Base-by-base conservation (phyloP, 2,888 invertebrate genomes). In the Hyposoter didymator region DNA sequence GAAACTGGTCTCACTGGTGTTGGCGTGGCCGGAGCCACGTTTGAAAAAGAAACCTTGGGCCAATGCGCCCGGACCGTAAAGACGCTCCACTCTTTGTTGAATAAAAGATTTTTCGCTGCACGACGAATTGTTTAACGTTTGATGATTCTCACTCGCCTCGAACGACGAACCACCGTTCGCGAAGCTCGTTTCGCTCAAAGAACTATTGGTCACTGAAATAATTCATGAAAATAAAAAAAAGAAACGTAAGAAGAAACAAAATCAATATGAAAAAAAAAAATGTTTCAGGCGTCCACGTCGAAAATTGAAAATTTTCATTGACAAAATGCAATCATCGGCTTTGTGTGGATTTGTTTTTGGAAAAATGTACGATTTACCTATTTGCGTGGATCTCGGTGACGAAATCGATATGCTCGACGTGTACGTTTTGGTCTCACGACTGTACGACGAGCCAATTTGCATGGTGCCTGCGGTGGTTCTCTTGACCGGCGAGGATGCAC, bases 61-160 rank as follows among this genome's bases (percentile, higher is more conserved):
- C 47, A 98, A 93, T 1, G 98, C 98, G 5, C 97, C 97, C 5
- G 98, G 97, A 0, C 98, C 98, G 92, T 98, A 98, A 2, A 98
- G 94, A 75, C 98, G 95, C 91, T 98, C 98, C 0, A 98, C 98
- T 66, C 98, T 95, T 91, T 98, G 98, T 91, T 98, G 97, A 64
- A 98, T 98, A 91, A 98, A 97, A 70, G 98, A 95, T 88, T 95
- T 95, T 80, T 94, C 93, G 87, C 91, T 92, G 80, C 86, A 91
- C 52, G 90, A 87, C 35, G 93, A 91, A n/a, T 83, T 88, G 86
- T 90, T 92, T 73, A 89, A 47, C 12, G 85, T 76, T 49, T 88
- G 89, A 81, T 88, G 89, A 81, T 86, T 89, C 8, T 91, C 91
- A 5, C 69, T 59, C 7, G 45, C 32, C 5, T 92, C 91, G 35